Base-by-base conservation (phyloP, 2,797 vertebrate genomes). In the Sebastolobus altivelis region DNA sequence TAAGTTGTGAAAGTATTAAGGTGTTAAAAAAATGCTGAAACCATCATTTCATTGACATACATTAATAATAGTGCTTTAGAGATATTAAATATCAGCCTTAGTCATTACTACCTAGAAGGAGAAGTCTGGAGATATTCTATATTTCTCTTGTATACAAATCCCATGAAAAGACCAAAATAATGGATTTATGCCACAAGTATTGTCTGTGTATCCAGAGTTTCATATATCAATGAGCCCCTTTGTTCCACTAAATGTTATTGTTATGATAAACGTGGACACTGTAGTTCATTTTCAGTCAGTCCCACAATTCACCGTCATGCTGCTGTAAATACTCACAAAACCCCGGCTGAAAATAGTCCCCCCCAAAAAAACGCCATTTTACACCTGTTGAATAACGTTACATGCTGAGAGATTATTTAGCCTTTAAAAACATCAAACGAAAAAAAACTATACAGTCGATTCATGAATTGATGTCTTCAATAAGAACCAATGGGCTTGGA, bases 21-120 rank as follows among this genome's bases (percentile, higher is more conserved):
- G 60, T 82, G 54, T 87, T 81, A 80, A 78, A 80, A 78, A 88
- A 92, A 90, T 5, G 35, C 61, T 71, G 18, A 80, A 78, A 88
- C 67, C 74, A 62, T 82, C 49, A 62, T 74, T 70, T 75, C 8
- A 71, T 49, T 55, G 31, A 83, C 49, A 65, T 62, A 84, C 76
- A 82, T 77, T 82, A 87, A 73, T 75, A 82, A 84, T 60, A 86
- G 83, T 80, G 78, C 80, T 83, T 58, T 66, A 60, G 65, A 70
- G 13, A 76, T 80, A 78, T 77, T 80, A 70, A 67, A 75, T 81
- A 86, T 71, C 49, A 65, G 67, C 73, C 65, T 33, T 29, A 35
- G 52, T 71, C 62, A 35, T 72, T 40, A 65, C 1, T 5, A 73
- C 37, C 6, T 46, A 37, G 35, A 83, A 80, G 22, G 25, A 71